Percentiles rank a stretch among this genome's conserved stretches.
Conservation (phyloP, 2,797 vertebrate species). For the Manis javanica region DNA sequence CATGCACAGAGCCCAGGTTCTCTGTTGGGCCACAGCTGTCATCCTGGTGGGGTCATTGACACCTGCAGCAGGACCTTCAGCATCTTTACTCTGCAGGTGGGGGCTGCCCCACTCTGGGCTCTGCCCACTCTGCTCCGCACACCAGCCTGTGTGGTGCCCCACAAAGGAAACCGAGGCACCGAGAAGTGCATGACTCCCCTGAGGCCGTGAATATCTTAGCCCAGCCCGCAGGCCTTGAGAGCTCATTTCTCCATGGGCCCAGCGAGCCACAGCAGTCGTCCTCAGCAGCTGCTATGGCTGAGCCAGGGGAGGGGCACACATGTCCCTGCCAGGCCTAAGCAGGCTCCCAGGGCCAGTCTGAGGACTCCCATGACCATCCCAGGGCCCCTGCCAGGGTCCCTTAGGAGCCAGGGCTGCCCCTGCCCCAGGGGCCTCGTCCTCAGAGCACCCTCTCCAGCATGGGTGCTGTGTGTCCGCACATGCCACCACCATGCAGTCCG, state of each 20-base stretch:
- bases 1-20: accelerated
- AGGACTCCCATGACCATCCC: not conserved
- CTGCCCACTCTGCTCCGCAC: not conserved
- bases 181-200: not conserved
- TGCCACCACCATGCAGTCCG: not conserved
- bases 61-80: not conserved
- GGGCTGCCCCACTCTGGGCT: accelerated
- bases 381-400: not conserved
- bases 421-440: not conserved
- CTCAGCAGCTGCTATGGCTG: not conserved
- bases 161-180: not conserved
- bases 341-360: not conserved
- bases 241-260: too few relatives aligned
- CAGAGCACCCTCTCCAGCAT: not conserved
- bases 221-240: not conserved
- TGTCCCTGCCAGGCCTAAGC: not conserved
- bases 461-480: too few relatives aligned
- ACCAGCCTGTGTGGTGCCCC: too few relatives aligned
- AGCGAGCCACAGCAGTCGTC: not conserved
- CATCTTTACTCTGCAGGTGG: not conserved
- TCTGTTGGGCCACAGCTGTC: not conserved
- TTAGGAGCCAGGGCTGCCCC: too few relatives aligned
- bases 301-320: not conserved
- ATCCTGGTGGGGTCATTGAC: too few relatives aligned
- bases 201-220: too few relatives aligned